phyloP scores from a whole-genome alignment of 2,888 invertebrate genomes.

The Heteromurus nitidus region DNA sequence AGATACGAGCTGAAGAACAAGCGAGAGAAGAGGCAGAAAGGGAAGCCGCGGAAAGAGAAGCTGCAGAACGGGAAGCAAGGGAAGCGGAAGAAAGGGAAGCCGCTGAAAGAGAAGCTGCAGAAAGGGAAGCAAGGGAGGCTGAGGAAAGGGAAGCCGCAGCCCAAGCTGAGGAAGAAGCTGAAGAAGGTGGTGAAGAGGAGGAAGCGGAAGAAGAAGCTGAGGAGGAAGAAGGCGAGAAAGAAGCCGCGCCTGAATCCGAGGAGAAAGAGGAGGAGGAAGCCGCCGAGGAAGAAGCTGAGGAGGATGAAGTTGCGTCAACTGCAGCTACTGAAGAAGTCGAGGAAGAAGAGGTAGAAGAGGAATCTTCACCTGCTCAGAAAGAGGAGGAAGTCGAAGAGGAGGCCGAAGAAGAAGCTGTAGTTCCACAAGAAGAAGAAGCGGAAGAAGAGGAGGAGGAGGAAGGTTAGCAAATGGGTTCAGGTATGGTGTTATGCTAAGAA shows the following conservation, averaged over 20 bases:
- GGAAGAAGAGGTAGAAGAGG: conserved; percentile 14
- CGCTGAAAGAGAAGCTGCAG: not conserved
- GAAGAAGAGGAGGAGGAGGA: conserved; percentile 41
- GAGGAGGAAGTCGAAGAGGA: conserved; percentile 35
- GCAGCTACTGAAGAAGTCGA: conserved; percentile 18
- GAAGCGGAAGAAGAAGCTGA: conserved; percentile 33
- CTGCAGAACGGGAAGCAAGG: not conserved
- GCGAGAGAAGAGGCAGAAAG: conserved; percentile 29
- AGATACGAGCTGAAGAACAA: too few species aligned
- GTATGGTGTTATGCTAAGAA: not conserved
- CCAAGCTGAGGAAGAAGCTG: not conserved
- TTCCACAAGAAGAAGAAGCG: conserved; percentile 24
- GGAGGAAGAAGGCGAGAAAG: conserved; percentile 33
- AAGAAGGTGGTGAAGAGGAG: conserved; percentile 18
- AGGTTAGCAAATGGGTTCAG: not conserved
- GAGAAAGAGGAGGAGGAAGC: conserved; percentile 14
- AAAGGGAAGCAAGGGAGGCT: too few species aligned
- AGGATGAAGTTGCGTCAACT: conserved; percentile 27
- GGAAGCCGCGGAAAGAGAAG: too few species aligned
- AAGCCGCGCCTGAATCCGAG: conserved; percentile 19
- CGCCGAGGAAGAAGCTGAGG: conserved; percentile 20
- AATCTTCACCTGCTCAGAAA: conserved; percentile 13
- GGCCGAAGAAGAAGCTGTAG: conserved; percentile 27
- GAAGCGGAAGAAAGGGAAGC: not conserved
- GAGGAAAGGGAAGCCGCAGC: conserved; percentile 9